Evolutionary conservation across 35 echinoderm and acorn worm genomes (phyloP).

Genomic region (Diadema setosum): DNA sequence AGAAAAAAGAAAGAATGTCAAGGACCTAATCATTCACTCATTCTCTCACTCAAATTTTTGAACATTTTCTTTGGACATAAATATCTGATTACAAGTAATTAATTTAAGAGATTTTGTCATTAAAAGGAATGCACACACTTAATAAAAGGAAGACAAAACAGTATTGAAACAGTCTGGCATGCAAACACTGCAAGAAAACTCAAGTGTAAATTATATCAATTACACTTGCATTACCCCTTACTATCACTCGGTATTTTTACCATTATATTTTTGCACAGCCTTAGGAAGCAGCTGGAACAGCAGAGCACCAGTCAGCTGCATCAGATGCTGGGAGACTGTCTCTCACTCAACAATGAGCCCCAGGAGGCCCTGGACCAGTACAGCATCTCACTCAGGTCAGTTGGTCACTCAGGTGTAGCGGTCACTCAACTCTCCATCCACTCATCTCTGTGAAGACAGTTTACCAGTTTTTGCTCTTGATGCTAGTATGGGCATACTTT

Average conservation of each 20-base stretch:
- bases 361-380: slow-evolving; percentile 90
- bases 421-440: background rate
- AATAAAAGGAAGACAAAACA: no score
- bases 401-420: background rate
- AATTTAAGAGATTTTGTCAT: no score
- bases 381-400: slow-evolving; percentile 83
- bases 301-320: slow-evolving; percentile 82
- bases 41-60: no score
- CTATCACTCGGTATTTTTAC: background rate
- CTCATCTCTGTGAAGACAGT: background rate
- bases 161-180: no score
- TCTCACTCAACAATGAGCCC: slow-evolving; percentile 68
- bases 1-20: no score
- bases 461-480: background rate
- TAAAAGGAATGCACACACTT: no score
- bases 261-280: slow-evolving; percentile 25
- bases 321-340: slow-evolving; percentile 87
- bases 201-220: no score
- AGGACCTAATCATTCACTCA: no score
- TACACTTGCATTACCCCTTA: no score
- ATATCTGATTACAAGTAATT: no score
- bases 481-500: background rate
- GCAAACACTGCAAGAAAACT: no score
- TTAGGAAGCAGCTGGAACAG: slow-evolving; percentile 70
- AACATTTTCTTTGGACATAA: no score